Evolutionary conservation across 2,113 vertebrate species (phyloP).

Genomic region (Odontesthes bonariensis): DNA sequence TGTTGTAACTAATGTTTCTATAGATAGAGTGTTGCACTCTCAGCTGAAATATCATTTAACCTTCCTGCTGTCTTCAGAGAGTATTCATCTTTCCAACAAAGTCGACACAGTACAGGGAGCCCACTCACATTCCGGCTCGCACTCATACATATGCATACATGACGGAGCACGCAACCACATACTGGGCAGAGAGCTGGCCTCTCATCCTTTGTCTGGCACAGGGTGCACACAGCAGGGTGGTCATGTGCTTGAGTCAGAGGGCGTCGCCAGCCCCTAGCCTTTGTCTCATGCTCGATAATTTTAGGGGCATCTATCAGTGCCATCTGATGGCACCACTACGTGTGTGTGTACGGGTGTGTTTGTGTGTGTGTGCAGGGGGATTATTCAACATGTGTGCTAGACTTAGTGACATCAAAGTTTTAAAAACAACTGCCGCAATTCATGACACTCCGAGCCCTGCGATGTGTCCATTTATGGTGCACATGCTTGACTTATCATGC

Average conservation of each 20-base stretch:
- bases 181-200: conserved; percentile 55
- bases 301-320: conserved; percentile 54
- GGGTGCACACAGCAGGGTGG: conserved; percentile 54
- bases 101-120: conserved; percentile 49
- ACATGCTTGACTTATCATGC: conserved; percentile 56
- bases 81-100: conserved; percentile 38
- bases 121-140: conserved; percentile 66
- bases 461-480: conserved; percentile 77
- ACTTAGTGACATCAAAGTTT: conserved; percentile 30
- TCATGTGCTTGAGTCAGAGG: conserved; percentile 73
- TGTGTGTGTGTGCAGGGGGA: conserved; percentile 1
- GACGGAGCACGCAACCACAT: conserved; percentile 41
- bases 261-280: conserved; percentile 65
- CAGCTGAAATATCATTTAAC: conserved; percentile 17
- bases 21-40: conserved; percentile 50
- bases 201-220: conserved; percentile 65
- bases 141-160: conserved; percentile 68
- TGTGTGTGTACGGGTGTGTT: no score
- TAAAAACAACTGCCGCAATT: conserved; percentile 42
- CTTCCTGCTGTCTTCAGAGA: conserved; percentile 10
- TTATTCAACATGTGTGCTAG: conserved; percentile 4
- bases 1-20: conserved; percentile 29
- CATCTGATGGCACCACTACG: conserved; percentile 3
- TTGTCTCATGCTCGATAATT: conserved; percentile 45
- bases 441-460: conserved; percentile 25